Base-by-base conservation (phyloP, 2,888 invertebrate genomes). In the Polylopha cassiicola region DNA sequence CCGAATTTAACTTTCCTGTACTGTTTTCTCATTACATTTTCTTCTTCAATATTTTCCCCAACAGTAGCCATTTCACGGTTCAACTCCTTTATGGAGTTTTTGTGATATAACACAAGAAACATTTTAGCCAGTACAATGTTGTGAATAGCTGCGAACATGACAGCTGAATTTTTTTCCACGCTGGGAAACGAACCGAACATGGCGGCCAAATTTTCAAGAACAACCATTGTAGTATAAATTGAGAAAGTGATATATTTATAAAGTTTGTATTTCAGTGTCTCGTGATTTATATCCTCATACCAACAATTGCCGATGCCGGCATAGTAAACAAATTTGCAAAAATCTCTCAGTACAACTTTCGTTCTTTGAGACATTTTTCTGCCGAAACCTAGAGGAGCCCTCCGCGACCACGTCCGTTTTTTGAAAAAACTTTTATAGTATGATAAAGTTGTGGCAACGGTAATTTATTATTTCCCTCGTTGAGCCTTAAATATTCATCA, bases 101-200 rank as follows among this genome's bases (percentile, higher is more conserved):
- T 81, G 53, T 78, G 64, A 50, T 73, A 78, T 39, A 76, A 54
- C 26, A 80, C 42, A 28, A 80, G 58, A 46, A 65, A 73, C 73
- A 78, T 78, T 65, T 81, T 81, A 22, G 63, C 52, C 3, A 80
- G 61, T 13, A 84, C 76, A 37, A 80, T 80, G 44, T 74, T 71
- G 51, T 82, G 81, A 46, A 80, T 75, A 7, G 77, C 78, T 3
- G 75, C 59, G 46, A 81, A 81, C 78, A 80, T 84, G 31, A 73
- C 63, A 7, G 78, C 72, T n/a, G 79, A 80, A 39, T 77, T 76
- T 55, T 76, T 77, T 53, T 81, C 81, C 20, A 78, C 73, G 48
- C 71, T 64, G 15, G 79, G 80, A 43, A 80, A 81, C 30, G 58
- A 56, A 3, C 77, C 79, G 44, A 71, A 65, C 20, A 72, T 44